Evolutionary conservation across 2,797 vertebrate genomes (phyloP).

Genomic region (Cirrhinus molitorella): DNA sequence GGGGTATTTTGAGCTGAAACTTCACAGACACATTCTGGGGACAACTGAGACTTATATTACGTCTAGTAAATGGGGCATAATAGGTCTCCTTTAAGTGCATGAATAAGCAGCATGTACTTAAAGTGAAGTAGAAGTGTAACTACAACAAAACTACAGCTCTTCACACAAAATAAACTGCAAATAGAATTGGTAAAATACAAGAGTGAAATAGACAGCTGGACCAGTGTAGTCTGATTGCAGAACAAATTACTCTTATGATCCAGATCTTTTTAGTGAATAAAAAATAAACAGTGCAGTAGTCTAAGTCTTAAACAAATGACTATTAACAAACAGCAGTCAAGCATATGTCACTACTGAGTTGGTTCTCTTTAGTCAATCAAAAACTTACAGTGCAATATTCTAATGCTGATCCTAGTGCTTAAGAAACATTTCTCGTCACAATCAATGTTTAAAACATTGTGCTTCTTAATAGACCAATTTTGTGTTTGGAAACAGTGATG

Average conservation of each 20-base stretch:
- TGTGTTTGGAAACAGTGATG: no score
- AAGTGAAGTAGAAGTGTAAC: background rate
- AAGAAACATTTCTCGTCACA: no score
- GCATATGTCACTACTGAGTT: background rate
- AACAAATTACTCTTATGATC: no score
- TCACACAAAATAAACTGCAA: background rate
- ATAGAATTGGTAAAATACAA: background rate
- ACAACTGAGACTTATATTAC: no score
- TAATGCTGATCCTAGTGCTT: no score
- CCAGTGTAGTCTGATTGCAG: background rate
- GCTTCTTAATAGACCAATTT: no score
- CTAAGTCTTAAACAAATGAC: background rate
- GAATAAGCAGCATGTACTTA: background rate
- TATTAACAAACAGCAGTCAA: background rate
- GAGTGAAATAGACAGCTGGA: background rate
- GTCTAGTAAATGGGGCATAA: no score
- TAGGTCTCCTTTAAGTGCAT: background rate
- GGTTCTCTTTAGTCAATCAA: background rate
- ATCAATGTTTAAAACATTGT: no score
- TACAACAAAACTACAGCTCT: background rate
- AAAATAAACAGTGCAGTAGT: background rate
- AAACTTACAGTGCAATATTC: no score
- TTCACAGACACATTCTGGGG: no score
- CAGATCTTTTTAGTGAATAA: background rate
- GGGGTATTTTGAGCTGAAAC: no score